Evolutionary conservation across 2,888 invertebrate genomes (phyloP).

Genomic region (Cerastis rubricosa): DNA sequence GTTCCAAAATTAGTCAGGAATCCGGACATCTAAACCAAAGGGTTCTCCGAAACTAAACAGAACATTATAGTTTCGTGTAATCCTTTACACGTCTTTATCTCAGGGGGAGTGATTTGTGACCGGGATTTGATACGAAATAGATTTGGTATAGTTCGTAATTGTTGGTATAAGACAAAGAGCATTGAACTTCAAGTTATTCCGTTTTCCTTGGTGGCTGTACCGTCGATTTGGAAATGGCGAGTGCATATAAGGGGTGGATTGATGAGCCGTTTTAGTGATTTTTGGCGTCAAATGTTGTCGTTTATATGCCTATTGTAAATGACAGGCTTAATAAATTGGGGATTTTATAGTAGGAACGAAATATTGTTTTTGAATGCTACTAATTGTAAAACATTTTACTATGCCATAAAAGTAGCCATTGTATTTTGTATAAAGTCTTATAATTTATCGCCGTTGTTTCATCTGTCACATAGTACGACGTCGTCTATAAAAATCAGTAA

Average conservation of each 20-base stretch:
- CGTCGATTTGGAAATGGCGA: conserved; percentile 32
- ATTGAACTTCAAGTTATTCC: conserved; percentile 43
- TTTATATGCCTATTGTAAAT: conserved; percentile 56
- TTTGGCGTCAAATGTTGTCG: conserved; percentile 54
- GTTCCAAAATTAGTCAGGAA: conserved; percentile 73
- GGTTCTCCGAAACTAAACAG: conserved; percentile 77
- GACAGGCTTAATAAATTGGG: conserved; percentile 75
- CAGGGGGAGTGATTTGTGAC: conserved; percentile 79
- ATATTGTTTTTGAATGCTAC: conserved; percentile 79
- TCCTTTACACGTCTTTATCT: conserved; percentile 81
- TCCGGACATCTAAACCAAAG: conserved; percentile 70
- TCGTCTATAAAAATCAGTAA: conserved; percentile 78
- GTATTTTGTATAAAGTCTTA: conserved; percentile 82
- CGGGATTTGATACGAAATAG: conserved; percentile 77
- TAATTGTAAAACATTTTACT: conserved; percentile 81
- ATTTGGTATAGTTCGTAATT: conserved; percentile 67
- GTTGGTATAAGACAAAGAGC: conserved; percentile 47
- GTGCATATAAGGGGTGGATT: conserved; percentile 25
- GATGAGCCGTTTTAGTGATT: conserved; percentile 33
- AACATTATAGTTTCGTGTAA: conserved; percentile 82
- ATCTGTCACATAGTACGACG: conserved; percentile 77
- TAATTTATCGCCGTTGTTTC: conserved; percentile 85
- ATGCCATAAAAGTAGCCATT: conserved; percentile 81
- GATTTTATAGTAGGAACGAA: conserved; percentile 76
- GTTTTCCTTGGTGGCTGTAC: conserved; percentile 23